Percentiles rank a stretch among this genome's conserved stretches.
Conservation (phyloP, 2,797 vertebrate species). For the Scleropages formosus region DNA sequence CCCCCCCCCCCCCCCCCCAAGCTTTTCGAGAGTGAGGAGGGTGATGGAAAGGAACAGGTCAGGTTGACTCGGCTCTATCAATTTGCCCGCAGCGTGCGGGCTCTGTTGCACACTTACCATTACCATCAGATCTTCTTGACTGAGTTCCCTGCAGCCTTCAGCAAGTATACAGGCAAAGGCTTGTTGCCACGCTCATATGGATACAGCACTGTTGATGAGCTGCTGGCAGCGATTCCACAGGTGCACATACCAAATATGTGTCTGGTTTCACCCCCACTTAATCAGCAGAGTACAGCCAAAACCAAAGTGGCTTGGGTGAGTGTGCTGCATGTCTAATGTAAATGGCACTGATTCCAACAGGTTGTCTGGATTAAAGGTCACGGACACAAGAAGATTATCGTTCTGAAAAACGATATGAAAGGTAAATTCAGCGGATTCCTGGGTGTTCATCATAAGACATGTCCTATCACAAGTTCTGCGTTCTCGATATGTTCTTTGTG, state of each 20-base stretch:
- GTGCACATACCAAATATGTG: constrained; percentile 49
- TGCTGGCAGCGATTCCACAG: constrained; percentile 89
- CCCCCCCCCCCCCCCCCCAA: too few relatives aligned
- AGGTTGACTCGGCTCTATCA: constrained; percentile 86
- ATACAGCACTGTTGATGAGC: constrained; percentile 80
- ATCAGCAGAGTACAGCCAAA: neutral
- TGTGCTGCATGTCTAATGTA: neutral
- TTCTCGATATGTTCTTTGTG: neutral
- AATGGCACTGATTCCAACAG: constrained; percentile 56
- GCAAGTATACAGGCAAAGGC: constrained; percentile 81
- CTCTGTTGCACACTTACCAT: constrained; percentile 93
- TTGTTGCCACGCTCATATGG: constrained; percentile 83
- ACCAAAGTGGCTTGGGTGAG: neutral
- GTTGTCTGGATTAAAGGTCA: constrained; percentile 99
- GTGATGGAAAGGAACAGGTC: constrained; percentile 70
- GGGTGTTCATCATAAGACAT: neutral
- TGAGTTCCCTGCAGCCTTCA: constrained; percentile 84
- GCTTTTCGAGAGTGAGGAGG: constrained; percentile 73
- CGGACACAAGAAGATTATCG: constrained; percentile 96
- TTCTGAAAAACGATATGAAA: constrained; percentile 98
- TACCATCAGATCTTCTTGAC: constrained; percentile 97
- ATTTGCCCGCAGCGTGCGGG: constrained; percentile 87
- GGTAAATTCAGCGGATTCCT: constrained; percentile 60
- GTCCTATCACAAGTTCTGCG: neutral
- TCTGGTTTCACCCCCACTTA: neutral